Evolutionary conservation across 1,140 invertebrate species (phyloP), one percentile per base, ranked within the genome.

Genomic region (Penaeus indicus): DNA sequence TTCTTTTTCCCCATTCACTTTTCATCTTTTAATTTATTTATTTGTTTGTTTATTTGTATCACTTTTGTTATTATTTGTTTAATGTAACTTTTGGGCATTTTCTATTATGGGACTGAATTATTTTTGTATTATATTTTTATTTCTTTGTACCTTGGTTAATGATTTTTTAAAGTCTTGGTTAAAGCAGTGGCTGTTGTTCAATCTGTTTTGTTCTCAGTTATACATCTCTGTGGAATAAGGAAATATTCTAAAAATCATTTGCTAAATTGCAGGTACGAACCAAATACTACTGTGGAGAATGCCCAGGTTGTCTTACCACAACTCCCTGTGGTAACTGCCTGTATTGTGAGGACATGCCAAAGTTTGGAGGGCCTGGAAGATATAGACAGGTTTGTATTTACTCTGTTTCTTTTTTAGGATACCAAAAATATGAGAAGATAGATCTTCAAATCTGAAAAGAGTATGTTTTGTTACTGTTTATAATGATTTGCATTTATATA

Each of bases 331-430:
- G 90, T 5, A 80, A 89, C 80, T 91, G 91, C 87, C 75, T 91
- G 38, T 91, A 91, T 38, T 91, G 91, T 81, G 86, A 90, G 38
- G 91, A 91, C 60, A 91, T 91, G 89, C 91, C 91, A n/a, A 91
- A 91, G 86, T 91, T 91, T 83, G 91, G 91, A 38, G 91, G 91
- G 0, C 87, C 87, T 27, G 90, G 90, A 7, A 54, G 90, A 72
- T 90, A 89, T 75, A 89, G 90, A 78, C 90, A 90, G 88, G 90
- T 90, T 32, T 79, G 77, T 16, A 32, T 10, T n/a, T n/a, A 22
- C 21, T n/a, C 21, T n/a, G 27, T 79, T 18, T 19, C 47, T 83
- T 60, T 62, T 25, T 32, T 54, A 13, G 1, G 11, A 13, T 10
- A 54, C 16, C 54, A 13, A 11, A 8, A 54, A 54, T 54, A 1